Evolutionary conservation across 2,797 vertebrate species (phyloP).

Genomic region (Chrosomus eos): DNA sequence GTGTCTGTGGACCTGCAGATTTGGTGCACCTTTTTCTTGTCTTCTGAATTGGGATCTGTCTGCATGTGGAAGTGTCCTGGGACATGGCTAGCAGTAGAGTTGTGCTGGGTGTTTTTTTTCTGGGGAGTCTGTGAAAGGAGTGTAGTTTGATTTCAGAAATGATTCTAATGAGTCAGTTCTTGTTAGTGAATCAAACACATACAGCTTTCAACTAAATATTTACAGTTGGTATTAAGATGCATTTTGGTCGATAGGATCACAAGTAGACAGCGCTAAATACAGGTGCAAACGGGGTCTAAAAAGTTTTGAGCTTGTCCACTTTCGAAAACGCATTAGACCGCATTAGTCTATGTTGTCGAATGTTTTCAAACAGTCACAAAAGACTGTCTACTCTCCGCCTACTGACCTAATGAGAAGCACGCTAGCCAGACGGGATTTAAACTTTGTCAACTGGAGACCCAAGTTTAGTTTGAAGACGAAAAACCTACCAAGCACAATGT

Average conservation of each 20-base stretch:
- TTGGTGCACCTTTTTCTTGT: constrained; percentile 31
- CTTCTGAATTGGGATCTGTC: constrained; percentile 11
- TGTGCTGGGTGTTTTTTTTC: constrained; percentile 61
- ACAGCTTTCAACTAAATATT: not conserved
- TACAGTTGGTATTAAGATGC: not conserved
- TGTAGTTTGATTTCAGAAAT: constrained; percentile 10
- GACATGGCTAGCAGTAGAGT: constrained; percentile 38
- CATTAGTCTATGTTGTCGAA: no score
- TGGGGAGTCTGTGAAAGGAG: constrained; percentile 59
- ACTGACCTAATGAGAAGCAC: no score
- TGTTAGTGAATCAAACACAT: not conserved
- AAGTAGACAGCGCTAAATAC: not conserved
- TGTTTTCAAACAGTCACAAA: no score
- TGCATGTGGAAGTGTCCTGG: constrained; percentile 30
- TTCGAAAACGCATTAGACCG: not conserved
- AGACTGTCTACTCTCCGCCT: no score
- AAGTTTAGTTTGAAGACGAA: no score
- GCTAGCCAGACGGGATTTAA: no score
- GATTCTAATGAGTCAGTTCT: not conserved
- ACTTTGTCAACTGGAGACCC: no score
- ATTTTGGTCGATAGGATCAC: not conserved
- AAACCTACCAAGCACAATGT: no score
- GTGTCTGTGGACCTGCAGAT: constrained; percentile 33
- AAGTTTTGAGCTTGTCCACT: not conserved
- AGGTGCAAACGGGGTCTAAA: not conserved